Base-by-base conservation (phyloP, 2,113 vertebrate genomes). In the Argyrosomus japonicus region DNA sequence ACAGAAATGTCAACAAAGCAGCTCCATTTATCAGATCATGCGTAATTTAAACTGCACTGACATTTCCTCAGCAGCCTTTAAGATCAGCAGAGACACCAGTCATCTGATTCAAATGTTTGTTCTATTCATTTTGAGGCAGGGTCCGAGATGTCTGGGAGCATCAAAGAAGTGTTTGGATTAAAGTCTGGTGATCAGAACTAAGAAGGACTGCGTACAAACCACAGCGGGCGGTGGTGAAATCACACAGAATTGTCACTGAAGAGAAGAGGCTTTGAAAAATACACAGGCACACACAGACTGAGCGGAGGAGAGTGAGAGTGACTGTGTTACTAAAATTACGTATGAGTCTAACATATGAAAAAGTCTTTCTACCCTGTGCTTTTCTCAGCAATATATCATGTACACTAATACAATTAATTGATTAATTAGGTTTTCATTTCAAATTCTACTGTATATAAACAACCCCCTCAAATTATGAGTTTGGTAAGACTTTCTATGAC, bases 21-120 rank as follows among this genome's bases (percentile, higher is more conserved):
- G 32, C 58, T 87, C 50, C 57, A 80, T 87, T 85, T 85, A 79
- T 83, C 77, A 87, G 74, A 81, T 77, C 25, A 77, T 82, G 83
- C 61, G 70, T 79, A 82, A 80, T 93, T 88, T 88, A 89, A 93
- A 88, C 74, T 69, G 81, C 78, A 84, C 58, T 92, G 91, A 89
- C 88, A 93, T 92, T 94, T 93, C 70, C 74, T 87, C 51, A 10
- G 74, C 75, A 73, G 67, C 83, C 81, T 84, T 86, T 85, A 78
- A 84, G 74, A 90, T 83, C 81, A 70, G 84, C 82, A 50, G 78
- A 81, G 82, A 62, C 76, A 57, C 40, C 79, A 87, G 74, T 77
- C 71, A 74, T 89, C 75, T 63, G 75, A 85, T 86, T 87, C 57
- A 76, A 65, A 79, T 81, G 83, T 88, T 90, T 94, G 84, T 91